phyloP scores from a whole-genome alignment of 2,797 vertebrate genomes.

The Liasis olivaceus region DNA sequence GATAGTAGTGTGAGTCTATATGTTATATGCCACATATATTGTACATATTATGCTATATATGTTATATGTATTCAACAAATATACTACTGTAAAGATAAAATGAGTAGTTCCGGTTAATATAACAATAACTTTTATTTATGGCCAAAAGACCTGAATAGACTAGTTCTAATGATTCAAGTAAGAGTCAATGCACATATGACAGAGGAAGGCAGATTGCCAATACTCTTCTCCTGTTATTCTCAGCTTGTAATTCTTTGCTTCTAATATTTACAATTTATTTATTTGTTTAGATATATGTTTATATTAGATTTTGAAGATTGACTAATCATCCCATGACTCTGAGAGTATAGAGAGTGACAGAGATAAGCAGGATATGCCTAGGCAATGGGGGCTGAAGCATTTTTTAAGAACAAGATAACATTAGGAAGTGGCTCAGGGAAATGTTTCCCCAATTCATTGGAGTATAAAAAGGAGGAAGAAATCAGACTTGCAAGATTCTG shows the following conservation, averaged over 20 bases:
- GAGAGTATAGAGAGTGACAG: background rate
- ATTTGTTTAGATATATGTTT: background rate
- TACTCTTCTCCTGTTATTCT: background rate
- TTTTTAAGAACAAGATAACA: background rate
- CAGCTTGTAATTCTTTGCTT: background rate
- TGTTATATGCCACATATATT: background rate
- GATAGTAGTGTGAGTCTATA: background rate
- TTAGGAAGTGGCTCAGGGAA: background rate
- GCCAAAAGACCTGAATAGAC: background rate
- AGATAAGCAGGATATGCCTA: background rate
- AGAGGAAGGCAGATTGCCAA: background rate
- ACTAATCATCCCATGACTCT: background rate
- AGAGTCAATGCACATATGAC: background rate
- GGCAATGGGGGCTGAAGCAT: background rate
- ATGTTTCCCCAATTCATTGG: background rate
- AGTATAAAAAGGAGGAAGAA: background rate
- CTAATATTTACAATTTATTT: background rate
- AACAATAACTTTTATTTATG: background rate
- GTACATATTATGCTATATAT: background rate
- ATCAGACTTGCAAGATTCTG: too few relatives aligned
- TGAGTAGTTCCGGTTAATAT: background rate
- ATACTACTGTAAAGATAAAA: background rate
- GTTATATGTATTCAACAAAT: background rate
- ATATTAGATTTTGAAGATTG: background rate
- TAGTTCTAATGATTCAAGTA: background rate